Conservation (phyloP, 2,113 vertebrate genomes). For the Pseudopipra pipra region DNA sequence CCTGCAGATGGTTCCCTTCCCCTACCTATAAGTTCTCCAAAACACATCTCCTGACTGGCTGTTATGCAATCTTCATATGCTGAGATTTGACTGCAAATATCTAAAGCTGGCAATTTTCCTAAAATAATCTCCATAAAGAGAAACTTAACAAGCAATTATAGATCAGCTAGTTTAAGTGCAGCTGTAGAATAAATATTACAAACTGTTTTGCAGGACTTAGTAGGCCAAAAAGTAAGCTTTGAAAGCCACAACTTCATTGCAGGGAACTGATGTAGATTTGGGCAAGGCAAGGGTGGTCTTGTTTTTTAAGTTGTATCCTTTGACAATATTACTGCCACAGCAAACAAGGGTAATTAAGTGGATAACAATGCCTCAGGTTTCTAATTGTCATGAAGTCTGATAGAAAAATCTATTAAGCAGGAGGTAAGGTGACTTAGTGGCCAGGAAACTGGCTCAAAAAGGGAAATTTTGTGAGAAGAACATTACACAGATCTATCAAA, state of each 20-base stretch:
- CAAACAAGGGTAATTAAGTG: background rate
- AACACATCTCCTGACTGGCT: background rate
- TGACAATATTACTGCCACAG: background rate
- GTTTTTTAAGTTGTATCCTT: background rate
- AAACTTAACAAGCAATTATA: slow-evolving; percentile 18
- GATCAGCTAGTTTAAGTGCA: slow-evolving; percentile 3
- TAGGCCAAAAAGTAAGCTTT: background rate
- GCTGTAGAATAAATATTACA: slow-evolving; percentile 32
- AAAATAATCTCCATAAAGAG: slow-evolving; percentile 31
- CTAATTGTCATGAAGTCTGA: background rate
- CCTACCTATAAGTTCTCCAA: background rate
- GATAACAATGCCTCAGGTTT: background rate
- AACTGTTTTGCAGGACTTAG: background rate
- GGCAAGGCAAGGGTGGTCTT: background rate
- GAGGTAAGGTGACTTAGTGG: background rate
- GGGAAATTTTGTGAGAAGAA: background rate
- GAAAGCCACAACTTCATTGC: background rate
- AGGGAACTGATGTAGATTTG: background rate
- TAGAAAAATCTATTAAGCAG: background rate
- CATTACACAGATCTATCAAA: background rate
- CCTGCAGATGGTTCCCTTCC: slow-evolving; percentile 49
- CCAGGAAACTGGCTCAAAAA: background rate
- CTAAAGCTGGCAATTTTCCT: slow-evolving; percentile 29
- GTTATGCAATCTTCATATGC: background rate
- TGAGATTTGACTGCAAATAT: background rate